These are phyloP conservation scores for Psilopsiagon aurifrons DNA, from an alignment of 2,113 vertebrate genomes.

Conservation along the genomic window DNA sequence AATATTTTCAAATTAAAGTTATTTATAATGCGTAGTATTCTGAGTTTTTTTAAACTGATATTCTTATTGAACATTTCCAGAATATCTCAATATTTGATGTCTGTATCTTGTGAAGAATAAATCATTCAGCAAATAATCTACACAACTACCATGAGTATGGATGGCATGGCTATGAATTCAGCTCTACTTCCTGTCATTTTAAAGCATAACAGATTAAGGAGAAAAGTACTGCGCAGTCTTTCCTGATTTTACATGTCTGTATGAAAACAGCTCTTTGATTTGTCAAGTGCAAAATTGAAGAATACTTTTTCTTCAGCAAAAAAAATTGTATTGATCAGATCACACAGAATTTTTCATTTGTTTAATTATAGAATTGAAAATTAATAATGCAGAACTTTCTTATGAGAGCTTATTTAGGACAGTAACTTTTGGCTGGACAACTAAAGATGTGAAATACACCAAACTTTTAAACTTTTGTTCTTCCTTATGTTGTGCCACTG, in stretches of 20 bases:
- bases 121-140: neutral
- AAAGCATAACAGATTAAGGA: neutral
- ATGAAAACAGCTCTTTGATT: neutral
- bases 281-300: neutral
- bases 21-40: neutral
- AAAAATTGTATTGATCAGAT: neutral
- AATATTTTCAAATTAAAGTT: neutral
- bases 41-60: neutral
- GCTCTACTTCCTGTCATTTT: neutral
- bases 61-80: neutral
- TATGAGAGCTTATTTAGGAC: neutral
- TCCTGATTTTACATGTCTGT: neutral
- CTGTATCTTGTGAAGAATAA: neutral
- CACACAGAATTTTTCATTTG: neutral
- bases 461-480: neutral
- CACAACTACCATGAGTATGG: neutral
- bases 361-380: neutral
- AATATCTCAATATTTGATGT: neutral
- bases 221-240: neutral
- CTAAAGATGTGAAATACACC: neutral
- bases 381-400: neutral
- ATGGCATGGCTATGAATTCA: neutral
- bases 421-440: neutral
- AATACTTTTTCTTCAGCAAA: neutral
- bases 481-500: neutral